Conservation (phyloP, 2,797 vertebrate genomes). For the Cyclopterus lumpus region DNA sequence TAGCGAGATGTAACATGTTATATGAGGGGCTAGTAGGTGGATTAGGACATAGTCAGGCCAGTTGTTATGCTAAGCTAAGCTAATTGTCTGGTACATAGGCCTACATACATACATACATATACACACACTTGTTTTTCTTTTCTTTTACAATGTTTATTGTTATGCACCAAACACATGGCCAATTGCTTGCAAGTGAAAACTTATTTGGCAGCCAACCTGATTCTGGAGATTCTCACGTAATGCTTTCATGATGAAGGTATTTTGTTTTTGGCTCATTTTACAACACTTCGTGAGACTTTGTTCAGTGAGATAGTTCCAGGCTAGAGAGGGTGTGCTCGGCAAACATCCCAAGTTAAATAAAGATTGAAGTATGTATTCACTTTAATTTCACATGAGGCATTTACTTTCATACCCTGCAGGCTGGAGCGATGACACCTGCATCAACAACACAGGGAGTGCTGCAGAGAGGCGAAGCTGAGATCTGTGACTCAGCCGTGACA, state of each 20-base stretch:
- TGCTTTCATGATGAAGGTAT: neutral
- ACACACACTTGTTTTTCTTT: neutral
- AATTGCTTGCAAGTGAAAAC: neutral
- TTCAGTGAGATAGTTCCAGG: neutral
- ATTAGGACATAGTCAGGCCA: neutral
- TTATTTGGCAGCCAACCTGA: neutral
- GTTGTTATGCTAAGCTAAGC: neutral
- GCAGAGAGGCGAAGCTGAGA: constrained; percentile 35
- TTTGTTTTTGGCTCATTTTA: neutral
- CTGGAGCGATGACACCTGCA: constrained; percentile 42
- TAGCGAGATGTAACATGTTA: neutral
- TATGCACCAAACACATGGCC: neutral
- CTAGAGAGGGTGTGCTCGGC: neutral
- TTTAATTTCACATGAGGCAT: constrained; percentile 35
- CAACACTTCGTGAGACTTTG: neutral
- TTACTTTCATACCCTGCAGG: constrained; percentile 48
- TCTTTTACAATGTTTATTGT: neutral
- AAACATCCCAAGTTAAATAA: constrained; percentile 17
- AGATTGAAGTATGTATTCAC: constrained; percentile 1
- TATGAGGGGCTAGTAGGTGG: neutral
- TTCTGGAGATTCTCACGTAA: neutral
- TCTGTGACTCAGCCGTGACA: constrained; percentile 58
- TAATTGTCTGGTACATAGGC: neutral
- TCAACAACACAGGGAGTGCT: constrained; percentile 38
- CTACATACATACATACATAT: no score